These are phyloP conservation scores for Dolichopus griseipennis DNA, from an alignment of 2,888 invertebrate genomes.

Conservation along the genomic window DNA sequence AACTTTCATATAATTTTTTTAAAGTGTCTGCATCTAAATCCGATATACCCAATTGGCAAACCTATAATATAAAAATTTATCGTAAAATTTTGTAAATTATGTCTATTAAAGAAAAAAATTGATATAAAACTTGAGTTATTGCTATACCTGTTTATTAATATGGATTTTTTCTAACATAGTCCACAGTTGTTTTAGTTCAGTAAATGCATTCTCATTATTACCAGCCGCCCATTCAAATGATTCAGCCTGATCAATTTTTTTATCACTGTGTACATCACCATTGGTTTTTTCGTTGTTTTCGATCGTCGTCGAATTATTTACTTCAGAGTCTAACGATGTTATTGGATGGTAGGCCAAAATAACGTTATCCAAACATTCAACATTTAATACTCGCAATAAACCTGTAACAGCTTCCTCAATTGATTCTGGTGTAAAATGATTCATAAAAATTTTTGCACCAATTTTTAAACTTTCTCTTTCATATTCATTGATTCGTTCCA, in stretches of 20 bases:
- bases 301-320: neutral
- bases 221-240: slow-evolving; percentile 20
- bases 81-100: neutral
- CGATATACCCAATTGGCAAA: slow-evolving; percentile 71
- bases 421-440: slow-evolving; percentile 55
- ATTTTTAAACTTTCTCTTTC: slow-evolving; percentile 70
- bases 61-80: slow-evolving; percentile 31
- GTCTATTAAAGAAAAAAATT: neutral
- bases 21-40: slow-evolving; percentile 81
- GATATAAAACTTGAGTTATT: neutral
- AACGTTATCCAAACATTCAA: slow-evolving; percentile 69
- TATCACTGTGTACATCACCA: neutral
- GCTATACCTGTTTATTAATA: slow-evolving; percentile 49
- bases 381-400: slow-evolving; percentile 61
- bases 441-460: slow-evolving; percentile 78
- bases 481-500: slow-evolving; percentile 56
- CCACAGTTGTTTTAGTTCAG: slow-evolving; percentile 70
- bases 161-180: slow-evolving; percentile 64
- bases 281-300: neutral
- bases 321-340: slow-evolving; percentile 14
- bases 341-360: slow-evolving; percentile 66
- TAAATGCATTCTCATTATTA: slow-evolving; percentile 38
- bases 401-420: slow-evolving; percentile 65
- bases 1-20: slow-evolving; percentile 64
- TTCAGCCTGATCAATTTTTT: neutral